Percentiles rank a stretch among this genome's conserved stretches.
Evolutionary conservation across 2,888 invertebrate genomes (phyloP).

Genomic region (Allygus modestus): DNA sequence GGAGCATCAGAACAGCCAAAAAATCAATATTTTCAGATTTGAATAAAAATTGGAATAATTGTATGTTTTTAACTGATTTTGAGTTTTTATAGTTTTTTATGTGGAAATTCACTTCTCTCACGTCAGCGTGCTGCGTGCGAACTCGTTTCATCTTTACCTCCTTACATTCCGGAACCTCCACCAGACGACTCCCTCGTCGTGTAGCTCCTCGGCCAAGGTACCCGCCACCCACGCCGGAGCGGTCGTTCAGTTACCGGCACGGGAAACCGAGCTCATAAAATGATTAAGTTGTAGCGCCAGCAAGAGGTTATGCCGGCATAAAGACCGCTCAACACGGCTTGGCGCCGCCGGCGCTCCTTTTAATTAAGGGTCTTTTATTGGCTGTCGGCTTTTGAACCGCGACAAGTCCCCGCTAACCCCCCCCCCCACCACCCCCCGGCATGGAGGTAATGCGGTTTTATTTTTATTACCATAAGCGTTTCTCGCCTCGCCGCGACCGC

Average conservation of each 20-base stretch:
- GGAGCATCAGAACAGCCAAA: too few species aligned
- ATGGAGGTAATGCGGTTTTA: constrained; percentile 43
- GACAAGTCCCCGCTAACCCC: background rate
- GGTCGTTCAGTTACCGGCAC: background rate
- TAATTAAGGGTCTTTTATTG: constrained; percentile 56
- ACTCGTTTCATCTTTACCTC: too few species aligned
- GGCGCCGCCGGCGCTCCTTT: constrained; percentile 44
- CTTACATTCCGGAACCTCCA: too few species aligned
- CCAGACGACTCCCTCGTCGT: too few species aligned
- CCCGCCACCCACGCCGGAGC: background rate
- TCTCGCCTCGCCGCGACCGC: constrained; percentile 6
- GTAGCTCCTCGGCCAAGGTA: too few species aligned
- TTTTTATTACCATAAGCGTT: constrained; percentile 38
- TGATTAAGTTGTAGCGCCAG: constrained; percentile 54
- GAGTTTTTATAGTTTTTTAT: too few species aligned
- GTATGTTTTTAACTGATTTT: too few species aligned
- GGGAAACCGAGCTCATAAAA: constrained; percentile 20
- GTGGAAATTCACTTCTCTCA: too few species aligned
- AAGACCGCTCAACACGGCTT: constrained; percentile 14
- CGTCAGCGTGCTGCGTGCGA: too few species aligned
- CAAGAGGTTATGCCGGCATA: constrained; percentile 19
- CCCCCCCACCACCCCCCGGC: background rate
- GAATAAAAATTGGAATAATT: too few species aligned
- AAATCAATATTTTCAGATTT: too few species aligned
- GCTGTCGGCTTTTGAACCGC: constrained; percentile 21